Evolutionary conservation across 1,140 invertebrate genomes (phyloP), one percentile per base, ranked within the genome.

Genomic region (Rhagoletis zephyria): DNA sequence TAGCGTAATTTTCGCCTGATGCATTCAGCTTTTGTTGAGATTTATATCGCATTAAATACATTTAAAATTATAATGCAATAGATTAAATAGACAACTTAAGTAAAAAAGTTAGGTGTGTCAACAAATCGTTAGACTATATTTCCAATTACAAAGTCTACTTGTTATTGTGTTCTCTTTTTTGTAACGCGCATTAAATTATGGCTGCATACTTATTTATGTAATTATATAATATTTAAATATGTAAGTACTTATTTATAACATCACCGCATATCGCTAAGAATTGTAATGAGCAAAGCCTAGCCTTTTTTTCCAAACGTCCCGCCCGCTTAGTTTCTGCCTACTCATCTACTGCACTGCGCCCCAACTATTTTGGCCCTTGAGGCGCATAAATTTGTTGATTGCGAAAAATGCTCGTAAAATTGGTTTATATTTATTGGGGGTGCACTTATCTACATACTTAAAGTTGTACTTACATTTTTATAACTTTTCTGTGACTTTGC

Each of bases 221-320:
- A 74, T 74, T 16, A 16, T n/a, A 48, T 45, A 74, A 16, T 48
- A 48, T 48, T 45, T 48, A 74, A 0, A 16, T 70, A 48, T 14
- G 40, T 70, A 70, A 7, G 61, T 63, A 63, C 12, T 63, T 63
- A 63, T n/a, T 74, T 74, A 1, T 4, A 74, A 74, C 51, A 74
- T 74, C 67, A 3, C 16, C 12, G 14, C 40, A 74, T 74, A 74
- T 74, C 16, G 67, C 67, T 74, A 74, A 74, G 40, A 48, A 74
- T 74, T 40, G 67, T 48, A 45, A 74, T 74, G 67, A 45, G 67
- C 42, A 45, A 16, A 74, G 67, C 67, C 67, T 48, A 45, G 67
- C 40, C 40, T 74, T 14, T 74, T 74, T 30, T 30, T 30, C 30
- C 30, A 30, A 30, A 30, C 30, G 30, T 30, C 30, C 30, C 30